Base-by-base conservation (phyloP, 1,140 invertebrate species). In the Hyles euphorbiae region DNA sequence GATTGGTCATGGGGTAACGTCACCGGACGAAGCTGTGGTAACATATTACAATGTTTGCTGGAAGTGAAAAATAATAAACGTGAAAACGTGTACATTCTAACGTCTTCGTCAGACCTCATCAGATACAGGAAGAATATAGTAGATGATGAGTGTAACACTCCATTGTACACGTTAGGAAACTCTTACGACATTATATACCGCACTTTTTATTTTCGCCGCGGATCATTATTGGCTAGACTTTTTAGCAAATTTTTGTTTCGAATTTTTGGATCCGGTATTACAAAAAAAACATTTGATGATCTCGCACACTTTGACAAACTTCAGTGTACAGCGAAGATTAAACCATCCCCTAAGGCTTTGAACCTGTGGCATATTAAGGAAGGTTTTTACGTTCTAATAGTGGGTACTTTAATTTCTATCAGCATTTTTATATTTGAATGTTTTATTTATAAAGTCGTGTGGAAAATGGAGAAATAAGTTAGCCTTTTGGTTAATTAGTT, bases 201-300 rank as follows among this genome's bases (percentile, higher is more conserved):
- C 12, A 65, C 68, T 1, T 36, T 64, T 11, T 65, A 61, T 45
- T 62, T 70, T 11, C 61, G 62, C 4, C 59, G 60, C 4, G 68
- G 65, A 7, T 68, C 65, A 2, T 40, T 56, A 43, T 34, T 64
- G 1, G 34, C 50, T 46, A 32, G 3, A 34, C 34, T 34, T 48
- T 50, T 60, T n/a, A 9, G 57, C 43, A 7, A 49, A 7, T 60
- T 60, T 57, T 11, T 12, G 3, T 22, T 56, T 12, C 45, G 33
- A 4, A 7, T 53, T 4, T 3, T 6, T 2, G 5, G 44, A 3
- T 12, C 40, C 32, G 60, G 60, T 5, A 6, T 62, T 3, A 3
- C 43, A n/a, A 34, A 6, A 3, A 52, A 53, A 10, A 5, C n/a
- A n/a, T 36, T 36, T 6, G 33, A 36, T 2, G 33, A 40, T 10